Percentiles rank a stretch among this genome's conserved stretches.
Conservation (phyloP, 2,113 vertebrate genomes). For the Miniopterus natalensis region DNA sequence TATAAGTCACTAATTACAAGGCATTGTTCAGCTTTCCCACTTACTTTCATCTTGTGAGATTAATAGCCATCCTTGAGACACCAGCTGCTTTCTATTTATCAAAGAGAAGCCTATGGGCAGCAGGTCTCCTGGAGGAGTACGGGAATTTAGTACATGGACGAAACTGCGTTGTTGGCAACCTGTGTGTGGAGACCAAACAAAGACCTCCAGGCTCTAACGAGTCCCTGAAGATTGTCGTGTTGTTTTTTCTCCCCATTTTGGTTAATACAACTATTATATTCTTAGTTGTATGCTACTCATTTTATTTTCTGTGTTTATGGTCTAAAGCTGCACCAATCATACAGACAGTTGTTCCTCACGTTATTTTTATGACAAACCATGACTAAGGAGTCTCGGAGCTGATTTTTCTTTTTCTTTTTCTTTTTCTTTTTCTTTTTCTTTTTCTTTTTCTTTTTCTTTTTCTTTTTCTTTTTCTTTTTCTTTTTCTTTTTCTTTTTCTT, state of each 20-base stretch:
- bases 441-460: not conserved
- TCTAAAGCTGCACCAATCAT: not conserved
- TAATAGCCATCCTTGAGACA: slow-evolving; percentile 84
- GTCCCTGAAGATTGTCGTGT: not conserved
- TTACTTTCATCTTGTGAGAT: slow-evolving; percentile 84
- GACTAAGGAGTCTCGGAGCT: not conserved
- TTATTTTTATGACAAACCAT: not conserved
- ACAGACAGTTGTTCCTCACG: not conserved
- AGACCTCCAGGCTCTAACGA: not conserved
- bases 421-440: too few species aligned
- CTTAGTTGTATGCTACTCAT: not conserved
- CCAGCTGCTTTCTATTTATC: slow-evolving; percentile 85
- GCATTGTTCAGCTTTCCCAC: slow-evolving; percentile 62
- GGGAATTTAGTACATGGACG: not conserved
- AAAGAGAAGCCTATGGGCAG: slow-evolving; percentile 70
- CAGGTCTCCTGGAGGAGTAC: slow-evolving; percentile 60
- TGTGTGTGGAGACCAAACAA: not conserved
- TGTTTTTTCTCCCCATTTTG: not conserved
- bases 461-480: not conserved
- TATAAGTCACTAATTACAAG: slow-evolving; percentile 84
- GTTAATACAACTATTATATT: not conserved
- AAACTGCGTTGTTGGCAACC: slow-evolving; percentile 8
- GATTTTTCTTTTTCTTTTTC: not conserved
- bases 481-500: not conserved
- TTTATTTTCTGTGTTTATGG: not conserved